Evolutionary conservation across 2,888 invertebrate genomes (phyloP).

Genomic region (Sarcophaga caerulescens): DNA sequence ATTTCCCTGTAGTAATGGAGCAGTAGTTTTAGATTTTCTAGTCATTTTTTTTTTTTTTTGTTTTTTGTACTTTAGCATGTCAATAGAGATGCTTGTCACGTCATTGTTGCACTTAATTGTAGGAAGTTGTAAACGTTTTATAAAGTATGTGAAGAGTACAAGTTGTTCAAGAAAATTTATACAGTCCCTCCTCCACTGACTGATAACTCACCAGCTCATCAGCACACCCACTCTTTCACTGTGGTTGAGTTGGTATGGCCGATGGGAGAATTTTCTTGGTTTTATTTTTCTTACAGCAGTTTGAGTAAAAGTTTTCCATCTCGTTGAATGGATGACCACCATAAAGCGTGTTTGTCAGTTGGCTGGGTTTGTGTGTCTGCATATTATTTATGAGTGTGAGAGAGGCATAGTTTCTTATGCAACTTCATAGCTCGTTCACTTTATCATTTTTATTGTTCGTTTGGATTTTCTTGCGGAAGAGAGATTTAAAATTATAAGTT

Average conservation of each 20-base stretch:
- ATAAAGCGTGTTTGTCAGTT: slow-evolving; percentile 55
- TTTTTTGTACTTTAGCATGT: slow-evolving; percentile 34
- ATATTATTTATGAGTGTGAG: not conserved
- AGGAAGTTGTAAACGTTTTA: slow-evolving; percentile 71
- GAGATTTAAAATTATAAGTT: slow-evolving; percentile 47
- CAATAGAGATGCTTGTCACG: slow-evolving; percentile 72
- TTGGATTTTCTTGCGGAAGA: not conserved
- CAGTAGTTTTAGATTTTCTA: not conserved
- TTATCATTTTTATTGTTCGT: slow-evolving; percentile 2
- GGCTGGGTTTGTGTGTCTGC: not conserved
- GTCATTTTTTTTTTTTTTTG: not conserved
- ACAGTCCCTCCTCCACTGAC: slow-evolving; percentile 24
- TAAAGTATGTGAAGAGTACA: slow-evolving; percentile 52
- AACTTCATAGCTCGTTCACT: not conserved
- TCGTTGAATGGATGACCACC: slow-evolving; percentile 55
- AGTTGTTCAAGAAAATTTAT: slow-evolving; percentile 30
- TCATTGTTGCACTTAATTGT: slow-evolving; percentile 74
- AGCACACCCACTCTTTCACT: not conserved
- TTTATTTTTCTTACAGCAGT: slow-evolving; percentile 10
- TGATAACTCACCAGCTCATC: slow-evolving; percentile 21
- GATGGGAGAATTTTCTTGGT: not conserved
- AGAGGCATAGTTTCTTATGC: not conserved
- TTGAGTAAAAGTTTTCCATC: slow-evolving; percentile 55
- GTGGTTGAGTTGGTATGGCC: not conserved
- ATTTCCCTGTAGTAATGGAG: not conserved